phyloP scores from a whole-genome alignment of 2,888 invertebrate species.

The Allacma fusca region DNA sequence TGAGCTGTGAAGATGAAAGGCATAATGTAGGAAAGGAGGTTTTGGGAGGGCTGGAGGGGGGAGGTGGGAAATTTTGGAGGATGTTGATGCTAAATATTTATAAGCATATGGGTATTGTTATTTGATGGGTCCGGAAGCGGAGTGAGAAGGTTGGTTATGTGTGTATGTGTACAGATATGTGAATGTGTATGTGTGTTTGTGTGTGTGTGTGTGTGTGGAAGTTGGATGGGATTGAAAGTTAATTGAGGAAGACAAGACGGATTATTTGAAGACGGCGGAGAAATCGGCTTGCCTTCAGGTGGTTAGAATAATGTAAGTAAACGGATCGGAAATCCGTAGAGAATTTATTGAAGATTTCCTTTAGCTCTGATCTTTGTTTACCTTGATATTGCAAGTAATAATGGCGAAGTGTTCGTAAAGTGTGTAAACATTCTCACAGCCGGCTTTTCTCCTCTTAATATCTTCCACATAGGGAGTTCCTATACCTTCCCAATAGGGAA shows the following conservation, averaged over 20 bases:
- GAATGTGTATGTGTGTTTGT: neutral
- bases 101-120: constrained; percentile 14
- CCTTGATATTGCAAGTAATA: constrained; percentile 40
- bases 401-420: constrained; percentile 36
- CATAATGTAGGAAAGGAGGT: neutral
- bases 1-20: neutral
- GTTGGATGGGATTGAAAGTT: constrained; percentile 40
- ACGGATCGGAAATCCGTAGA: constrained; percentile 45
- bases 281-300: constrained; percentile 37
- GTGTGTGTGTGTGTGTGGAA: constrained; percentile 15
- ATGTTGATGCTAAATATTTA: constrained; percentile 13
- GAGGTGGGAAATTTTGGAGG: neutral
- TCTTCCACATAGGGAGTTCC: neutral
- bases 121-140: neutral
- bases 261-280: constrained; percentile 4
- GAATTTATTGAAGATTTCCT: constrained; percentile 43
- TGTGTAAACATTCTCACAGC: constrained; percentile 38
- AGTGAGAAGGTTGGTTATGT: neutral
- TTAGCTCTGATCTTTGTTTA: constrained; percentile 40
- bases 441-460: constrained; percentile 24
- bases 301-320: constrained; percentile 42
- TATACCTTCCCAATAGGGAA: no score
- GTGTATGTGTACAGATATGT: constrained; percentile 6
- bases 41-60: no score
- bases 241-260: constrained; percentile 40